Conservation (phyloP, 2,797 vertebrate genomes). For the Chaenodraco wilsoni region DNA sequence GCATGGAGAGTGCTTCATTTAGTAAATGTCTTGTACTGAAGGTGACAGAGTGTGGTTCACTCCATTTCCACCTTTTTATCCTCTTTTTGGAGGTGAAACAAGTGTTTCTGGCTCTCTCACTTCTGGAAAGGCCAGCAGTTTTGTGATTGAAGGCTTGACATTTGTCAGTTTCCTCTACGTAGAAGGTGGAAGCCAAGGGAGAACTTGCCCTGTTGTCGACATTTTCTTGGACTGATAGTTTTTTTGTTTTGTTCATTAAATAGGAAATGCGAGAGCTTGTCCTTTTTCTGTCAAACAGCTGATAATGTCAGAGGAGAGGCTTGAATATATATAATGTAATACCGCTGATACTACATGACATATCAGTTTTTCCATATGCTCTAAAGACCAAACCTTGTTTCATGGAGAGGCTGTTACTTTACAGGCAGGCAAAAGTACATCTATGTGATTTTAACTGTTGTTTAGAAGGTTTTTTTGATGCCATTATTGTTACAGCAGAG, state of each 20-base stretch:
- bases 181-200: conserved; percentile 36
- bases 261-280: not conserved
- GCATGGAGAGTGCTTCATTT: conserved; percentile 39
- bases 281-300: conserved; percentile 40
- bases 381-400: conserved; percentile 10
- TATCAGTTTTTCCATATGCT: conserved; percentile 13
- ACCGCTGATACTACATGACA: conserved; percentile 40
- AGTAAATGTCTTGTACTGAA: conserved; percentile 21
- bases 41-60: conserved; percentile 28
- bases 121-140: conserved; percentile 58
- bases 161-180: conserved; percentile 56
- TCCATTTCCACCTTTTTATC: conserved; percentile 20
- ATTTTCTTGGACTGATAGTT: conserved; percentile 43
- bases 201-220: conserved; percentile 56
- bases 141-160: conserved; percentile 64
- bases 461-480: conserved; percentile 23
- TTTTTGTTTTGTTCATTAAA: conserved; percentile 31
- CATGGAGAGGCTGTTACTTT: not conserved
- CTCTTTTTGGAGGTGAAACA: conserved; percentile 16
- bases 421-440: not conserved
- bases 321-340: conserved; percentile 26
- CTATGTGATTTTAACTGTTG: not conserved
- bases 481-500: conserved; percentile 23
- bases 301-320: conserved; percentile 31
- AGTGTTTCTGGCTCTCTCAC: conserved; percentile 19